These are phyloP conservation scores for Ferdinandea cuprea DNA, from an alignment of 2,888 invertebrate genomes.

Conservation along the genomic window DNA sequence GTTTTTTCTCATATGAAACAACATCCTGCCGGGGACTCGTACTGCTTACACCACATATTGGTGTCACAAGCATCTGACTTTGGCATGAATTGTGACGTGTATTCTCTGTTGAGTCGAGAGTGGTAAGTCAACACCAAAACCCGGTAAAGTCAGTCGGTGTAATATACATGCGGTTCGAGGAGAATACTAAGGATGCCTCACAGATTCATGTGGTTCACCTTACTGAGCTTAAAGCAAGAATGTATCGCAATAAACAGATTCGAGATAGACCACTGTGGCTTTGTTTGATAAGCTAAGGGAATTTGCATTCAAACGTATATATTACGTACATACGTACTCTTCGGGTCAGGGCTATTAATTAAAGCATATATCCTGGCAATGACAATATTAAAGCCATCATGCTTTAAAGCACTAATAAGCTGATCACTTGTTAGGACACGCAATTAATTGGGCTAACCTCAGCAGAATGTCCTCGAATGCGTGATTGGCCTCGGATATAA, in stretches of 20 bases:
- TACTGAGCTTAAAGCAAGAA: not conserved
- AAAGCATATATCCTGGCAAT: constrained; percentile 3
- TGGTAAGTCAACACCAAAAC: constrained; percentile 16
- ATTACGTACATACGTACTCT: not conserved
- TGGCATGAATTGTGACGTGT: constrained; percentile 22
- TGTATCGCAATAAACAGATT: constrained; percentile 19
- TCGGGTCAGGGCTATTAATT: not conserved
- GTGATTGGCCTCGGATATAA: not conserved
- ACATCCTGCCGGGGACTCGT: not conserved
- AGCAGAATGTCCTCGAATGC: not conserved
- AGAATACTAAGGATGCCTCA: constrained; percentile 17
- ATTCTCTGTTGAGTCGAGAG: no score
- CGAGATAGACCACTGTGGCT: not conserved
- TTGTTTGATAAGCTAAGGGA: not conserved
- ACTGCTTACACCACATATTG: not conserved
- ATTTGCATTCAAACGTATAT: not conserved
- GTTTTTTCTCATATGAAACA: not conserved
- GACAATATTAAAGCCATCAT: not conserved
- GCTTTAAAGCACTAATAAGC: constrained; percentile 3
- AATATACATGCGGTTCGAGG: not conserved
- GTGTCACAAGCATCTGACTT: constrained; percentile 19
- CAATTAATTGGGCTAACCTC: constrained; percentile 12
- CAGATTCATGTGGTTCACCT: constrained; percentile 1
- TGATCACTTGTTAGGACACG: not conserved
- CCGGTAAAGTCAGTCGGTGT: not conserved